Conservation (phyloP, 1,140 invertebrate species). For the Lordiphosa stackelbergi region DNA sequence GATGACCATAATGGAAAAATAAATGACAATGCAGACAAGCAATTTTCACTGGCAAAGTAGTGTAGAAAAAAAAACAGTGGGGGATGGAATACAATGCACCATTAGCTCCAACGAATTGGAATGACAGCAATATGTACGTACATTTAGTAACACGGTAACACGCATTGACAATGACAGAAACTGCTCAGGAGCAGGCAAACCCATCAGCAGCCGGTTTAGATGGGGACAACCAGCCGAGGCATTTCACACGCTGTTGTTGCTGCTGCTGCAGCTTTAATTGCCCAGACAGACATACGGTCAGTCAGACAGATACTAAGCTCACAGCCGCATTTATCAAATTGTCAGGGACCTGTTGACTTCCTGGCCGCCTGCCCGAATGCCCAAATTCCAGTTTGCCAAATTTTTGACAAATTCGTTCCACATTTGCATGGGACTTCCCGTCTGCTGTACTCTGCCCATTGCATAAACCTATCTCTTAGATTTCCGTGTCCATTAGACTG, state of each 20-base stretch:
- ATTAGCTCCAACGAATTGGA: constrained; percentile 36
- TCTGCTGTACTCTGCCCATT: constrained; percentile 6
- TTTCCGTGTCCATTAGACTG: constrained; percentile 38
- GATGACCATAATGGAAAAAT: constrained; percentile 60
- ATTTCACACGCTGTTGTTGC: constrained; percentile 56
- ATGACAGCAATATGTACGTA: constrained; percentile 7
- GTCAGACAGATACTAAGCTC: no score
- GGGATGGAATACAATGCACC: constrained; percentile 3
- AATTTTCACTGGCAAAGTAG: constrained; percentile 40
- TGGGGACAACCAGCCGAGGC: constrained; percentile 20
- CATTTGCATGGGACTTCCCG: constrained; percentile 53
- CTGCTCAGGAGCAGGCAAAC: constrained; percentile 29
- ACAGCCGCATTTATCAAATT: no score
- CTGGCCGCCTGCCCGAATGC: constrained; percentile 14
- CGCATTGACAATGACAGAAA: constrained; percentile 37
- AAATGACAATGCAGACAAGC: constrained; percentile 54
- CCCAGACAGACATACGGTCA: no score
- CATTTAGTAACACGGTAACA: constrained; percentile 64
- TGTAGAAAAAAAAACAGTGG: not conserved
- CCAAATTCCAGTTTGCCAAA: constrained; percentile 14
- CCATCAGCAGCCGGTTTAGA: constrained; percentile 25
- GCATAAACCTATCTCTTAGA: constrained; percentile 32
- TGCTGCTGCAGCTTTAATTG: not conserved
- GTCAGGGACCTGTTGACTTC: constrained; percentile 17
- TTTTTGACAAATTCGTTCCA: constrained; percentile 26